Conservation (phyloP, 2,113 vertebrate species). For the Heteronetta atricapilla region DNA sequence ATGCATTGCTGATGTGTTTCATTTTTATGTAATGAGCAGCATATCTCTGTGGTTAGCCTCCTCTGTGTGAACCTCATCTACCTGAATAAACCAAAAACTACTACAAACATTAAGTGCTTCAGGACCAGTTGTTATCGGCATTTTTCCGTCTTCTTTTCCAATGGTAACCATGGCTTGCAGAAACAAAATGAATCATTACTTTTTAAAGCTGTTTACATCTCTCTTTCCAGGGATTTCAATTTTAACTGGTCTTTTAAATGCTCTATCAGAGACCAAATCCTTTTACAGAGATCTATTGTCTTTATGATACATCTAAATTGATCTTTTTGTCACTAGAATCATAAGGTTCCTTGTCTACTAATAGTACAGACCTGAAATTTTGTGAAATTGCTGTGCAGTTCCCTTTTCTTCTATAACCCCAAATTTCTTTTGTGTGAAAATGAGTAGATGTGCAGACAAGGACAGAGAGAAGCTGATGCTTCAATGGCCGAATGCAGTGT, state of each 20-base stretch:
- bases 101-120: conserved; percentile 30
- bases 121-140: conserved; percentile 23
- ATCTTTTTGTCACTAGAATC: background rate
- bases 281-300: background rate
- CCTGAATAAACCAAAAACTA: conserved; percentile 58
- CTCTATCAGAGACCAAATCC: background rate
- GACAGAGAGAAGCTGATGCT: background rate
- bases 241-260: background rate
- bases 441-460: background rate
- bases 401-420: background rate
- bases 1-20: conserved; percentile 20
- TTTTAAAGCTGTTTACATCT: background rate
- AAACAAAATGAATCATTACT: background rate
- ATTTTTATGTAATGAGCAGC: conserved; percentile 55
- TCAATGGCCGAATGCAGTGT: rapidly evolving
- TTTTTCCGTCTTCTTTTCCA: background rate
- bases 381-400: background rate
- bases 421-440: background rate
- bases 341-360: background rate
- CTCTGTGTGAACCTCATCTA: conserved; percentile 43
- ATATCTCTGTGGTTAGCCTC: conserved; percentile 23
- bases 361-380: background rate
- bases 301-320: background rate
- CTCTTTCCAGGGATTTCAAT: background rate
- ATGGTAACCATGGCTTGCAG: background rate